Percentiles rank a stretch among this genome's conserved stretches.
Evolutionary conservation across 2,888 invertebrate species (phyloP).

Genomic region (Cephus pygmeus): DNA sequence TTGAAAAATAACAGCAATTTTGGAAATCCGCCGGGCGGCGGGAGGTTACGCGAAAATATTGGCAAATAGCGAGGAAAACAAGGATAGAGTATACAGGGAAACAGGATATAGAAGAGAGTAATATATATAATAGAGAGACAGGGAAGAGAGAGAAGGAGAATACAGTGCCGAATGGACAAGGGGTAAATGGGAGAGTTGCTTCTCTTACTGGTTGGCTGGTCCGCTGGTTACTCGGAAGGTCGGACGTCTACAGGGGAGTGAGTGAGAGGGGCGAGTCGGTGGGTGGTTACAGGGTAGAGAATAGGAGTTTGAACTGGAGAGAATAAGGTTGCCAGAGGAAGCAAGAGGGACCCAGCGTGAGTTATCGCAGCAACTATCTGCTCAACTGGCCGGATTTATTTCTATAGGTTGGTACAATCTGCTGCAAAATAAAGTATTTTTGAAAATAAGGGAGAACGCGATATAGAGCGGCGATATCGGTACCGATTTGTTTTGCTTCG

Average conservation of each 20-base stretch:
- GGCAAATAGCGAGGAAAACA: slow-evolving; percentile 50
- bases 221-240: background rate
- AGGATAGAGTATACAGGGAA: slow-evolving; percentile 22
- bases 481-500: slow-evolving; percentile 33
- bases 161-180: slow-evolving; percentile 14
- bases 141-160: slow-evolving; percentile 18
- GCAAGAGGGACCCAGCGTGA: slow-evolving; percentile 40
- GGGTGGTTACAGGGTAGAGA: slow-evolving; percentile 27
- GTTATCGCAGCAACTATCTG: slow-evolving; percentile 61
- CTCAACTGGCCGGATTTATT: slow-evolving; percentile 59
- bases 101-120: slow-evolving; percentile 8
- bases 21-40: slow-evolving; percentile 46
- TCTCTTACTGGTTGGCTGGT: slow-evolving; percentile 3
- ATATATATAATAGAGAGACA: slow-evolving; percentile 7
- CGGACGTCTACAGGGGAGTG: slow-evolving; percentile 22
- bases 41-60: slow-evolving; percentile 44
- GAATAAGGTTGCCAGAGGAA: slow-evolving; percentile 34
- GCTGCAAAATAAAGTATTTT: slow-evolving; percentile 57
- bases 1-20: slow-evolving; percentile 48
- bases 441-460: slow-evolving; percentile 43
- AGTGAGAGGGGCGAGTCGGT: background rate
- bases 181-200: slow-evolving; percentile 15
- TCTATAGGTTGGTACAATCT: slow-evolving; percentile 60
- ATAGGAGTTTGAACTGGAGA: slow-evolving; percentile 47
- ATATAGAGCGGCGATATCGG: slow-evolving; percentile 42